Percentiles rank a stretch among this genome's conserved stretches.
Conservation (phyloP, 2,888 invertebrate genomes). For the Dendrolimus pini region DNA sequence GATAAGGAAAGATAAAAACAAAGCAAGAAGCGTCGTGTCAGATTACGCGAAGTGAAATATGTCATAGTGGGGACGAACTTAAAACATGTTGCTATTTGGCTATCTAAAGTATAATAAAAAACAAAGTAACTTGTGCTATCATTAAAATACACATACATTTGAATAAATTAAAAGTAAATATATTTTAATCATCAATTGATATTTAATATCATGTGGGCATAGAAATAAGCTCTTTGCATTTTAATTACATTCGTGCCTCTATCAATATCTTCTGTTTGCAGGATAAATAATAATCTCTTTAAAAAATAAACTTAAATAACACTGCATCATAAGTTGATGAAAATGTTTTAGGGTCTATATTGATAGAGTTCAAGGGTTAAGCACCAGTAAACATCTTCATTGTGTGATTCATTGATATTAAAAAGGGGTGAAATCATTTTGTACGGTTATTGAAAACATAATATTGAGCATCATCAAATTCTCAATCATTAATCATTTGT, state of each 20-base stretch:
- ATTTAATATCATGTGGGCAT: constrained; percentile 11
- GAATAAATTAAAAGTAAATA: neutral
- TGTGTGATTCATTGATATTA: constrained; percentile 16
- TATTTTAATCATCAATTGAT: constrained; percentile 9
- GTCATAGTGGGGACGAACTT: too few species aligned
- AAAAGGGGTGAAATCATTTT: constrained; percentile 42
- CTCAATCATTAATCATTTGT: neutral
- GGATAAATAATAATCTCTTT: neutral
- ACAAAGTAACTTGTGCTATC: too few species aligned
- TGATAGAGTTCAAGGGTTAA: constrained; percentile 57
- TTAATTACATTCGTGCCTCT: neutral
- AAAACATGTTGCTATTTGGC: too few species aligned
- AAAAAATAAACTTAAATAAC: neutral
- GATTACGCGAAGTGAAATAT: too few species aligned
- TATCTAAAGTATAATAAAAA: too few species aligned
- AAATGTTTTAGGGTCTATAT: neutral
- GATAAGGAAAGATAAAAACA: too few species aligned
- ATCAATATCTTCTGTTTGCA: neutral
- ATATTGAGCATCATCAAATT: constrained; percentile 22
- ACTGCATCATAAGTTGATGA: constrained; percentile 8
- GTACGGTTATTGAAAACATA: constrained; percentile 24
- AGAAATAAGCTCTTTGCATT: neutral
- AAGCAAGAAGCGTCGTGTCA: too few species aligned
- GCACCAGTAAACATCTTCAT: constrained; percentile 63
- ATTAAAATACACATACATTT: neutral